A percentile compares a stretch with the other conserved stretches of the same genome.
These are phyloP conservation scores for Deladenus siricidicola DNA, from an alignment of 2,888 invertebrate genomes.

Conservation along the genomic window DNA sequence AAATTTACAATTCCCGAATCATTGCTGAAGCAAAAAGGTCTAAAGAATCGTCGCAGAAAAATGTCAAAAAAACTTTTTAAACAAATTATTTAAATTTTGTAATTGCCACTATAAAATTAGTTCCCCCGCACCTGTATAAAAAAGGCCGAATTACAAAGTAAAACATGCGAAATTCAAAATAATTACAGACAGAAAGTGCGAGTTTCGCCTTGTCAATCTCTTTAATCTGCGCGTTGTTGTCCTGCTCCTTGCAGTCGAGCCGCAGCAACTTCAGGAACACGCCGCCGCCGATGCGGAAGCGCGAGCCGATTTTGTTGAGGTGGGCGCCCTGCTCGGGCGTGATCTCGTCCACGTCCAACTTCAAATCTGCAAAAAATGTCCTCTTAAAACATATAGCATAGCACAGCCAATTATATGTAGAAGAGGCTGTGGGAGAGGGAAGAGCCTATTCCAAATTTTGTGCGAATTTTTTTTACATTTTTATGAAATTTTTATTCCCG, in stretches of 20 bases:
- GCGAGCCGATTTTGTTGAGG: constrained; percentile 42
- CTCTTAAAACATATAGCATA: too few species aligned
- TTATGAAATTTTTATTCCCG: background rate
- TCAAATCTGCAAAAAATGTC: constrained; percentile 35
- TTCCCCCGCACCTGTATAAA: too few species aligned
- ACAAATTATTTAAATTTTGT: too few species aligned
- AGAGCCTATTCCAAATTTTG: too few species aligned
- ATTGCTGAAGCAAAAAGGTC: too few species aligned
- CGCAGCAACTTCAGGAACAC: constrained; percentile 27
- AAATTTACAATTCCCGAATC: too few species aligned
- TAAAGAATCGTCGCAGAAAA: too few species aligned
- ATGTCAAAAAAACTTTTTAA: too few species aligned
- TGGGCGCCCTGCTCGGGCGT: constrained; percentile 31
- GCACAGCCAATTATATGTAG: too few species aligned
- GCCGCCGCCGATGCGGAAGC: constrained; percentile 26
- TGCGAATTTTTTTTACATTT: background rate
- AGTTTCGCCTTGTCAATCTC: constrained; percentile 49
- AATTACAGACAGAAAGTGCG: constrained; percentile 39
- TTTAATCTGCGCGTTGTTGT: constrained; percentile 38
- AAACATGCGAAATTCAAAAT: constrained; percentile 3
- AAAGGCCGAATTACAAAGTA: too few species aligned
- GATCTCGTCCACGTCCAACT: constrained; percentile 32
- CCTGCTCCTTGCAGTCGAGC: constrained; percentile 42
- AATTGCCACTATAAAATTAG: too few species aligned
- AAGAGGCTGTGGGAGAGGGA: too few species aligned